Conservation (phyloP, 1,140 invertebrate species). For the Globodera rostochiensis region DNA sequence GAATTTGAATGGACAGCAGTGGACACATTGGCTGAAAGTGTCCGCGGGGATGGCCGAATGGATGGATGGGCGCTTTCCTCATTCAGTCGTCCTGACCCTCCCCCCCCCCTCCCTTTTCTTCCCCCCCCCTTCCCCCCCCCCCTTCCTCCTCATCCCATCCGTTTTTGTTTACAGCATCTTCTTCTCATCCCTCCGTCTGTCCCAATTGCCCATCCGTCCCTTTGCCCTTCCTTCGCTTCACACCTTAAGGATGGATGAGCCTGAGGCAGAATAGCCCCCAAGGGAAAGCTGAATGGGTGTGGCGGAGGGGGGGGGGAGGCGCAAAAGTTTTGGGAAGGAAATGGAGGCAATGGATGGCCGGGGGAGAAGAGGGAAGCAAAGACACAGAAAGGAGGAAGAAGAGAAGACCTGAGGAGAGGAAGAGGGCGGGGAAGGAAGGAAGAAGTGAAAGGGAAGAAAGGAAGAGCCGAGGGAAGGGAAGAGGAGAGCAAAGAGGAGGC, state of each 20-base stretch:
- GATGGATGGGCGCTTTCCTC: background rate
- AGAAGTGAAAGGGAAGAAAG: background rate
- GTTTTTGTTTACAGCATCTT: constrained; percentile 11
- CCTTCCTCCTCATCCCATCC: background rate
- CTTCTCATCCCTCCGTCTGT: background rate
- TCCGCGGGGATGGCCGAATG: too few species aligned
- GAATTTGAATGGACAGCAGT: background rate
- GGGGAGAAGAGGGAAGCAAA: background rate
- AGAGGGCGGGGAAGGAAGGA: background rate
- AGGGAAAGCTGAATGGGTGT: background rate
- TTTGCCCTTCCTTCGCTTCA: constrained; percentile 1
- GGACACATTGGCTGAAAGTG: background rate
- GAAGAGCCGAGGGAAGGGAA: background rate
- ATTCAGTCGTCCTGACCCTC: background rate
- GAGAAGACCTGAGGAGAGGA: background rate
- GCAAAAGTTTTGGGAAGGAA: background rate
- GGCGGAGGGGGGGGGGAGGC: background rate
- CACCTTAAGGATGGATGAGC: constrained; percentile 18
- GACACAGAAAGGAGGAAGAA: too few species aligned
- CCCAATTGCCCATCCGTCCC: constrained; percentile 7
- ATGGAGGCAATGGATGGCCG: too few species aligned
- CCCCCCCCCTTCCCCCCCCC: background rate
- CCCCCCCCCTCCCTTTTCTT: background rate
- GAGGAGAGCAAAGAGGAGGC: background rate
- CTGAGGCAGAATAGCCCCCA: background rate